These are phyloP conservation scores for Lepidurus apus DNA, from an alignment of 1,140 invertebrate species.

Conservation along the genomic window DNA sequence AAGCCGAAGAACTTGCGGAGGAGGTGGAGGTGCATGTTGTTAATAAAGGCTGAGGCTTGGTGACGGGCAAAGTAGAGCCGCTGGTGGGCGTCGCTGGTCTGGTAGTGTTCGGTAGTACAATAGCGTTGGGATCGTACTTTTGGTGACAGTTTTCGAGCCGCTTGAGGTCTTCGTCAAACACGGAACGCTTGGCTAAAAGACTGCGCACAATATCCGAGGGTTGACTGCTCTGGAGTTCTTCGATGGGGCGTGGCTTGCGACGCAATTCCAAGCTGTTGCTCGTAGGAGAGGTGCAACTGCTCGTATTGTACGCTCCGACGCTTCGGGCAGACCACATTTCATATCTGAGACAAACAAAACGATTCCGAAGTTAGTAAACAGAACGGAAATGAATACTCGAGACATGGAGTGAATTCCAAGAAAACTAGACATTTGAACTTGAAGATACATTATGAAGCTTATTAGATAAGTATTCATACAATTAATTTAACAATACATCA, in stretches of 20 bases:
- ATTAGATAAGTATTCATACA: no score
- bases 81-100: not conserved
- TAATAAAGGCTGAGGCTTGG: not conserved
- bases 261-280: constrained; percentile 54
- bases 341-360: not conserved
- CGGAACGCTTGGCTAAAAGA: constrained; percentile 80
- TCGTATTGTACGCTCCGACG: not conserved
- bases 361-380: not conserved
- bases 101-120: not conserved
- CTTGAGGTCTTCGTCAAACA: constrained; percentile 93
- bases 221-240: constrained; percentile 56
- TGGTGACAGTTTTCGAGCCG: constrained; percentile 78
- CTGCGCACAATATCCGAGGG: constrained; percentile 91
- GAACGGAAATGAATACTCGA: not conserved
- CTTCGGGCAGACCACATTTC: constrained; percentile 30
- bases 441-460: no score
- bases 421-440: no score
- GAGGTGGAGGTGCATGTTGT: not conserved
- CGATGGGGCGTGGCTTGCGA: constrained; percentile 57
- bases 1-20: not conserved
- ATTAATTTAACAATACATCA: no score
- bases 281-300: constrained; percentile 47
- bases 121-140: constrained; percentile 68
- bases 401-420: no score
- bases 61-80: not conserved